Evolutionary conservation across 2,888 invertebrate species (phyloP).

Genomic region (Orgyia antiqua): DNA sequence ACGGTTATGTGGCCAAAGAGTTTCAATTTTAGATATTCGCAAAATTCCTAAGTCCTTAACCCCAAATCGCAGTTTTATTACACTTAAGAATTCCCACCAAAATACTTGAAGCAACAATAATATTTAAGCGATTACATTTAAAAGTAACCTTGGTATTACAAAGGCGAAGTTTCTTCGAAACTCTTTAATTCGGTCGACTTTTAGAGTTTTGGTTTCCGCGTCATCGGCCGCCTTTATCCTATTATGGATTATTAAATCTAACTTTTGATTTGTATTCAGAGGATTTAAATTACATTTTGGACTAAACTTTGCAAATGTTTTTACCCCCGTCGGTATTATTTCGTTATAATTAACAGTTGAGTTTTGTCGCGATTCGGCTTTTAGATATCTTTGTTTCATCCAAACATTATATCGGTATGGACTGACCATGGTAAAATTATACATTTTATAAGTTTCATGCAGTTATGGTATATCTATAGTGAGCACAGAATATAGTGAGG

Average conservation of each 20-base stretch:
- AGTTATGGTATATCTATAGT: no score
- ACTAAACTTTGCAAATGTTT: constrained; percentile 35
- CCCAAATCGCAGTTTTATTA: no score
- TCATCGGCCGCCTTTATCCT: constrained; percentile 50
- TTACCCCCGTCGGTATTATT: constrained; percentile 27
- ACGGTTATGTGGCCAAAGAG: no score
- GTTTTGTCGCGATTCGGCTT: constrained; percentile 12
- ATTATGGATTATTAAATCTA: constrained; percentile 62
- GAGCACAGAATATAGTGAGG: no score
- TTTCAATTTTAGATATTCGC: no score
- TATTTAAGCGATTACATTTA: no score
- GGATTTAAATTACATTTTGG: constrained; percentile 51
- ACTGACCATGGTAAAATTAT: no score
- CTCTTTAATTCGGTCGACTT: constrained; percentile 39
- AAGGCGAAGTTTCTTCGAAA: constrained; percentile 23
- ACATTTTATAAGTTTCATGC: no score
- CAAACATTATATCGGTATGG: no score
- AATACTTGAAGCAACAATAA: no score
- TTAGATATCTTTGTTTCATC: constrained; percentile 9
- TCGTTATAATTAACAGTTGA: constrained; percentile 24
- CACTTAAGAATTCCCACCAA: no score
- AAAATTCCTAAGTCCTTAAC: no score
- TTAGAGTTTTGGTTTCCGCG: constrained; percentile 36
- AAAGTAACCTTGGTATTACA: constrained; percentile 23
- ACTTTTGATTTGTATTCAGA: constrained; percentile 42